Percentiles rank a stretch among this genome's conserved stretches.
phyloP scores from a whole-genome alignment of 2,888 invertebrate species.

The Rutpela maculata region DNA sequence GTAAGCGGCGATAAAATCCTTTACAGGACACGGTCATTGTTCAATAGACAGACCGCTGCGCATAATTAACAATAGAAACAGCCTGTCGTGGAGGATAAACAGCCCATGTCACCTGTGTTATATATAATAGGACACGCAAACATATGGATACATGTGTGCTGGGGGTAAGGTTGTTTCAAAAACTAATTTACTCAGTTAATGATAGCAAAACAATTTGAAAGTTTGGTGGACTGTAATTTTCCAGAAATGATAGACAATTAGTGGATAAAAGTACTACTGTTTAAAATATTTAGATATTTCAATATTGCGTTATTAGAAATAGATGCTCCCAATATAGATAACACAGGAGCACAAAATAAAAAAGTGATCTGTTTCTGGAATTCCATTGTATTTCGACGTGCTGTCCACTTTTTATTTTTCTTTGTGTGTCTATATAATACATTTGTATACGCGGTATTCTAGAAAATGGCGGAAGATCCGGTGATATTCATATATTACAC shows the following conservation, averaged over 20 bases:
- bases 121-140: slow-evolving; percentile 39
- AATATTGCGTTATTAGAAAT: too few species aligned
- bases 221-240: background rate
- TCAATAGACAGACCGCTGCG: slow-evolving; percentile 32
- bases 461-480: too few species aligned
- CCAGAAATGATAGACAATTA: background rate
- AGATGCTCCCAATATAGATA: too few species aligned
- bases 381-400: too few species aligned
- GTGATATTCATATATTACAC: too few species aligned
- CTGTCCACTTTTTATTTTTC: too few species aligned
- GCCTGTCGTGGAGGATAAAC: slow-evolving; percentile 47
- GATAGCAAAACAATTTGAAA: background rate
- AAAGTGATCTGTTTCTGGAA: too few species aligned
- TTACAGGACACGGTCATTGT: slow-evolving; percentile 40
- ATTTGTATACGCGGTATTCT: too few species aligned
- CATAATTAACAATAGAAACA: slow-evolving; percentile 53
- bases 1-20: slow-evolving; percentile 40
- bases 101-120: slow-evolving; percentile 36
- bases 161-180: slow-evolving; percentile 10
- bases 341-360: too few species aligned
- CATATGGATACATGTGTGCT: slow-evolving; percentile 26
- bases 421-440: too few species aligned
- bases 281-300: background rate
- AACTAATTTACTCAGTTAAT: background rate
- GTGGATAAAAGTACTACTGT: background rate